A percentile compares a stretch with the other conserved stretches of the same genome.
phyloP scores from a whole-genome alignment of 2,113 vertebrate genomes.

The Lepus americanus region DNA sequence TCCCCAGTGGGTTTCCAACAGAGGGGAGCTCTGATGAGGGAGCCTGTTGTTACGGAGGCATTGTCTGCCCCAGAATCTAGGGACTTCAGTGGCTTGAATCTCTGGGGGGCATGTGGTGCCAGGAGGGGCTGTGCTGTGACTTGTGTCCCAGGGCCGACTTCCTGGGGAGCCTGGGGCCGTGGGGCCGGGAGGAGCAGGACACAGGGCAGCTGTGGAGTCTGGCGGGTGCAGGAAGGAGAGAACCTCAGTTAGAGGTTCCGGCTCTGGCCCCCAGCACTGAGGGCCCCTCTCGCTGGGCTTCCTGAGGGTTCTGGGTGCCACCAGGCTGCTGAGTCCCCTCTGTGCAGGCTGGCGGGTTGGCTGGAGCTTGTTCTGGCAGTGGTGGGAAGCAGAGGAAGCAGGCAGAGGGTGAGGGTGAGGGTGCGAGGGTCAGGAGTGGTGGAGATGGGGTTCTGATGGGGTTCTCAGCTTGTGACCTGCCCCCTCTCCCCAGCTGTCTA shows the following conservation, averaged over 20 bases:
- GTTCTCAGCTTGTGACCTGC: not conserved
- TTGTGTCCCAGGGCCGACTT: conserved; percentile 38
- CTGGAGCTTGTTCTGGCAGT: not conserved
- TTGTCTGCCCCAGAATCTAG: conserved; percentile 2
- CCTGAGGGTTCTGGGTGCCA: not conserved
- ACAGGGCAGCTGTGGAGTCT: not conserved
- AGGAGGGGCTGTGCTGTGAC: conserved; percentile 20
- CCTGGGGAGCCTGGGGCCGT: not conserved
- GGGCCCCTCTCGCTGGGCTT: not conserved
- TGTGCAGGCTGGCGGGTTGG: not conserved
- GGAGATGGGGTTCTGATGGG: not conserved
- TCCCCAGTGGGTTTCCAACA: not conserved
- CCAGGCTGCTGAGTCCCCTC: not conserved
- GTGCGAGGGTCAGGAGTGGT: not conserved
- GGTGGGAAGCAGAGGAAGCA: not conserved
- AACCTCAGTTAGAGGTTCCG: not conserved
- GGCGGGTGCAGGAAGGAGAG: not conserved
- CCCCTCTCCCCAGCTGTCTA: not conserved
- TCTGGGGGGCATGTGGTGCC: conserved; percentile 1
- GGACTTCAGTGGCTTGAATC: conserved; percentile 29
- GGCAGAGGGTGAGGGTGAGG: accelerated
- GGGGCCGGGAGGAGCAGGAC: not conserved
- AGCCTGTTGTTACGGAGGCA: conserved; percentile 3
- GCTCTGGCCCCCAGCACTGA: not conserved
- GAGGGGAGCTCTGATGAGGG: not conserved